Evolutionary conservation across 2,797 vertebrate genomes (phyloP).

Genomic region (Hydrocynus forskahlii): DNA sequence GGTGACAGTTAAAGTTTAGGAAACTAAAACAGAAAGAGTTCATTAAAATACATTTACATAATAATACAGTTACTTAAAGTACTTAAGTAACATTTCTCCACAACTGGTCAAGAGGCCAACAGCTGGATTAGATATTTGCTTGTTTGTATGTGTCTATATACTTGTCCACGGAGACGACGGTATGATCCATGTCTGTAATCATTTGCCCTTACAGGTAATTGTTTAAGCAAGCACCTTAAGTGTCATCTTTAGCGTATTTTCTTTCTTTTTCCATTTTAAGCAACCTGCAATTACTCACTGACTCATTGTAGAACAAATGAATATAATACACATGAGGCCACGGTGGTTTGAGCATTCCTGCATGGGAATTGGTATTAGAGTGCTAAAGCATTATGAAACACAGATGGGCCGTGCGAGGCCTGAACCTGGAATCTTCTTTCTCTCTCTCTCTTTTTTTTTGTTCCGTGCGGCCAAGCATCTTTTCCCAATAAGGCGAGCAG

Average conservation of each 20-base stretch:
- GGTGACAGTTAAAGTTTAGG: no score
- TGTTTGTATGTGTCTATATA: not conserved
- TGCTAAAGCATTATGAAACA: constrained; percentile 44
- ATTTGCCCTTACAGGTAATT: not conserved
- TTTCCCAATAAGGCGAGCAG: constrained; percentile 62
- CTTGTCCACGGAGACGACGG: no score
- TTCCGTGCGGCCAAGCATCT: constrained; percentile 59
- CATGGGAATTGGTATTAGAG: constrained; percentile 49
- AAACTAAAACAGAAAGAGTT: no score
- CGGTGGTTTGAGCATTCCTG: constrained; percentile 34
- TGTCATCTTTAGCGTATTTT: not conserved
- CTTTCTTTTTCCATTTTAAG: not conserved
- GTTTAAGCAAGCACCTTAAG: not conserved
- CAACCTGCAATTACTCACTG: constrained; percentile 15
- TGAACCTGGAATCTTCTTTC: constrained; percentile 24
- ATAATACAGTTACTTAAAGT: no score
- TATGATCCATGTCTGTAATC: no score
- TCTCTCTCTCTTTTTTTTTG: not conserved
- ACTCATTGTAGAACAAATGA: constrained; percentile 21
- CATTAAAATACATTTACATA: no score
- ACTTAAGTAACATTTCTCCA: no score
- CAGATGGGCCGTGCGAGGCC: constrained; percentile 51
- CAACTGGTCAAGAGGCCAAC: not conserved
- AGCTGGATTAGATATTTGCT: not conserved
- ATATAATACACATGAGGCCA: constrained; percentile 13